Percentiles rank a stretch among this genome's conserved stretches.
phyloP scores from a whole-genome alignment of 2,888 invertebrate genomes.

The Crocallis elinguaria region DNA sequence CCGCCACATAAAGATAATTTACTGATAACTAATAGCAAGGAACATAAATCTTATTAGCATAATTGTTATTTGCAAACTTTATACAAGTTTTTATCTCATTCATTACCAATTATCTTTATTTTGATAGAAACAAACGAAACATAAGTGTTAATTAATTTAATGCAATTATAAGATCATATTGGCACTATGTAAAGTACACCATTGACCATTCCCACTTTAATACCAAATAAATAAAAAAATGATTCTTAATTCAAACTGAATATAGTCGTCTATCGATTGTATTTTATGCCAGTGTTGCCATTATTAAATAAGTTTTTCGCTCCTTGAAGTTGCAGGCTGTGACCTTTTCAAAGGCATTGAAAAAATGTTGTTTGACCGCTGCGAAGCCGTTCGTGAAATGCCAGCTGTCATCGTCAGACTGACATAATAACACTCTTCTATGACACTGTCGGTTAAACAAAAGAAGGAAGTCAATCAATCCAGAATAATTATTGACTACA shows the following conservation, averaged over 20 bases:
- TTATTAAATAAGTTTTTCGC: slow-evolving; percentile 27
- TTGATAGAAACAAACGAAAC: slow-evolving; percentile 56
- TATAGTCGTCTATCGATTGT: slow-evolving; percentile 2
- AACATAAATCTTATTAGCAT: slow-evolving; percentile 31
- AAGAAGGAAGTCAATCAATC: slow-evolving; percentile 35
- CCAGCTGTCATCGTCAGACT: slow-evolving; percentile 58
- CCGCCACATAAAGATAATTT: neutral
- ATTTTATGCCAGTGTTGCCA: slow-evolving; percentile 1
- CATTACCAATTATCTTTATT: slow-evolving; percentile 52
- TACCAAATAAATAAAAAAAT: neutral
- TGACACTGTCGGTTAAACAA: slow-evolving; percentile 48
- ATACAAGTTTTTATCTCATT: slow-evolving; percentile 28
- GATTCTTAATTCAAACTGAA: slow-evolving; percentile 7
- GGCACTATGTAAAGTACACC: slow-evolving; percentile 47
- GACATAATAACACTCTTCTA: slow-evolving; percentile 50
- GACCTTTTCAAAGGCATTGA: slow-evolving; percentile 63
- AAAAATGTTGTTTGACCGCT: slow-evolving; percentile 56
- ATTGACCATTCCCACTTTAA: slow-evolving; percentile 25
- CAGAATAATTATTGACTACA: slow-evolving; percentile 6
- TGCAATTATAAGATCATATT: slow-evolving; percentile 63
- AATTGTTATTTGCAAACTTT: slow-evolving; percentile 5
- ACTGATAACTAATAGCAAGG: neutral
- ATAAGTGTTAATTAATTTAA: slow-evolving; percentile 67
- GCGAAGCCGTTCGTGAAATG: slow-evolving; percentile 64
- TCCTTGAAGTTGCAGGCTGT: slow-evolving; percentile 48